phyloP scores from a whole-genome alignment of 2,888 invertebrate species.

The Choristoneura rosaceana region DNA sequence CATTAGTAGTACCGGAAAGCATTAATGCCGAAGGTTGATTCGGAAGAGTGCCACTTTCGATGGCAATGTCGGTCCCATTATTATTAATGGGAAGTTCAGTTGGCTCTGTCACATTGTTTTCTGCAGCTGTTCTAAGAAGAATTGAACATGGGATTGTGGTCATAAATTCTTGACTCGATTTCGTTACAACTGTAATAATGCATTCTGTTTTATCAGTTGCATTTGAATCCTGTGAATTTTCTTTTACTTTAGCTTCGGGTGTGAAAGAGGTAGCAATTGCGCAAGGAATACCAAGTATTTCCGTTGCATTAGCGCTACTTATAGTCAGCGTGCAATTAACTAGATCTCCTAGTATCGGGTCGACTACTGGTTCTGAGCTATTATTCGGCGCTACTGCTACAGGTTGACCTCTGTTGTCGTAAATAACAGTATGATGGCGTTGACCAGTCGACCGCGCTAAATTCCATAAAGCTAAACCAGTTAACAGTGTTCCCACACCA shows the following conservation, averaged over 20 bases:
- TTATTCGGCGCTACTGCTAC: constrained; percentile 74
- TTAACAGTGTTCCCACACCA: constrained; percentile 78
- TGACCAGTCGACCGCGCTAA: constrained; percentile 77
- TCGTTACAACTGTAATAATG: constrained; percentile 75
- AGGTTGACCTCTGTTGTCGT: constrained; percentile 79
- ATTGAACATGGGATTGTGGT: constrained; percentile 81
- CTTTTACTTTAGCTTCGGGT: constrained; percentile 76
- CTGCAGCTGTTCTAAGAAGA: constrained; percentile 75
- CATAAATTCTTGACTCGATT: constrained; percentile 73
- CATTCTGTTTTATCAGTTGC: constrained; percentile 74
- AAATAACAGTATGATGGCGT: constrained; percentile 76
- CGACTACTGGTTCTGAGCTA: constrained; percentile 61
- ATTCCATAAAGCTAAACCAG: constrained; percentile 82
- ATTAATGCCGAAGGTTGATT: constrained; percentile 60
- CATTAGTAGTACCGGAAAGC: constrained; percentile 52
- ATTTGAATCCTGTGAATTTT: constrained; percentile 57
- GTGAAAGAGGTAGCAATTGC: constrained; percentile 81
- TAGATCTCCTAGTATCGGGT: constrained; percentile 75
- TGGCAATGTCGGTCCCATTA: constrained; percentile 50
- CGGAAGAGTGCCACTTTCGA: constrained; percentile 48
- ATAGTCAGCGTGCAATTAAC: constrained; percentile 80
- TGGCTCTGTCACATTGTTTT: constrained; percentile 81
- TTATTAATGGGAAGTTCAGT: constrained; percentile 48
- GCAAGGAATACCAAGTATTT: constrained; percentile 80
- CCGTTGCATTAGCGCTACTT: constrained; percentile 68